A percentile compares a stretch with the other conserved stretches of the same genome.
Evolutionary conservation across 2,797 vertebrate species (phyloP).

Genomic region (Oophaga sylvatica): DNA sequence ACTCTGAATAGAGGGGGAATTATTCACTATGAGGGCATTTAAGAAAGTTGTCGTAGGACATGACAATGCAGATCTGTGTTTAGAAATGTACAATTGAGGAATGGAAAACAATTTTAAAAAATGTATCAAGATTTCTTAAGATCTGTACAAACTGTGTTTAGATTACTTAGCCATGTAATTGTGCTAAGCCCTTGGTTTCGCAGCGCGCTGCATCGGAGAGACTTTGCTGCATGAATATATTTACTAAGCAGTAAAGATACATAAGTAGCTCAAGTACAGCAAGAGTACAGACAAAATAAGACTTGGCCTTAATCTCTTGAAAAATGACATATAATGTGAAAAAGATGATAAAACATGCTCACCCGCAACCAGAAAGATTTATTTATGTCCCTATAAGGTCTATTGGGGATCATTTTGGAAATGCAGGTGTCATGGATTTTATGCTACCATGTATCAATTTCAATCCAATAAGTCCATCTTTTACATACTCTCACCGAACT

Average conservation of each 20-base stretch:
- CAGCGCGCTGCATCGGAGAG: neutral
- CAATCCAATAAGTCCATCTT: neutral
- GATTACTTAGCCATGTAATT: slow-evolving; percentile 11
- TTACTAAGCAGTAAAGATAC: slow-evolving; percentile 7
- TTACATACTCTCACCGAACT: neutral
- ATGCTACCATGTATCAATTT: neutral
- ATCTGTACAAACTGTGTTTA: neutral
- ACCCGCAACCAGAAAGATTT: neutral
- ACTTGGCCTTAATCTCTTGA: slow-evolving; percentile 22
- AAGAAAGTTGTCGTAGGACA: neutral
- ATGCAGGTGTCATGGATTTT: neutral
- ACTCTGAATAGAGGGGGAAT: neutral
- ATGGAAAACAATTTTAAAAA: neutral
- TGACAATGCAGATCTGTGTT: neutral
- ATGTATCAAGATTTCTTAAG: slow-evolving; percentile 10
- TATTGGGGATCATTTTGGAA: neutral
- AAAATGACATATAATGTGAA: slow-evolving; percentile 1
- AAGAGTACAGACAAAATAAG: slow-evolving; percentile 16
- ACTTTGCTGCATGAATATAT: slow-evolving; percentile 17
- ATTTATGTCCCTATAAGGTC: neutral
- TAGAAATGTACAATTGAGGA: neutral
- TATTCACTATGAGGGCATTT: neutral
- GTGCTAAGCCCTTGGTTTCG: slow-evolving; percentile 20
- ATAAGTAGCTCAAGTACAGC: slow-evolving; percentile 25
- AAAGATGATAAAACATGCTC: neutral